phyloP scores from a whole-genome alignment of 1,140 invertebrate genomes.

The Nasonia vitripennis region DNA sequence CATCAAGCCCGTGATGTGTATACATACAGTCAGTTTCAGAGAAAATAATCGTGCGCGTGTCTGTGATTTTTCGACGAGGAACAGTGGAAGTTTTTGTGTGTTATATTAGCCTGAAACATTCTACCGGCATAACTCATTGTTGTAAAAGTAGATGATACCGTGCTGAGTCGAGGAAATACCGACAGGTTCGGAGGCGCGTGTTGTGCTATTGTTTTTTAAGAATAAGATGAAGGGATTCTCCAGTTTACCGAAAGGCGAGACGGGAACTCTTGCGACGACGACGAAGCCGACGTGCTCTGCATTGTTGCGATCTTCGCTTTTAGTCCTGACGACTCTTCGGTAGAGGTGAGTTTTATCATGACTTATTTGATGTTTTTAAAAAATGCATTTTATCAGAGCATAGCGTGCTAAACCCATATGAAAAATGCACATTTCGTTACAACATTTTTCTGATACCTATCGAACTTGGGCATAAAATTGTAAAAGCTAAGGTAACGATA shows the following conservation, averaged over 20 bases:
- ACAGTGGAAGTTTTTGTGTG: background rate
- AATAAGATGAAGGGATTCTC: background rate
- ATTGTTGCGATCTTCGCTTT: background rate
- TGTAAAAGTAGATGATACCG: background rate
- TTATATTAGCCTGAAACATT: background rate
- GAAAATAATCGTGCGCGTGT: slow-evolving; percentile 27
- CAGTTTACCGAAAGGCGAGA: background rate
- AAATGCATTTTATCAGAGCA: too few relatives aligned
- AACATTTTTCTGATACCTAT: too few relatives aligned
- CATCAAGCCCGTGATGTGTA: slow-evolving; percentile 8
- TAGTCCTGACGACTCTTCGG: background rate
- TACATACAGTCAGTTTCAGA: slow-evolving; percentile 31
- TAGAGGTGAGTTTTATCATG: background rate
- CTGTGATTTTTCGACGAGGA: slow-evolving; percentile 5
- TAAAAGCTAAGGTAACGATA: too few relatives aligned
- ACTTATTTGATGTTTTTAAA: background rate
- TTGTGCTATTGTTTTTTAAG: background rate
- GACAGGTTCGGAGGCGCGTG: background rate
- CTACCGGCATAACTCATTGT: background rate
- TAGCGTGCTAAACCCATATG: too few relatives aligned
- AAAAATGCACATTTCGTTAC: too few relatives aligned
- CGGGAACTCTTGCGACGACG: background rate
- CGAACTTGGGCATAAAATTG: too few relatives aligned
- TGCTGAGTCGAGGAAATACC: background rate
- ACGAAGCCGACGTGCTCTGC: background rate